These are phyloP conservation scores for Silurus asotus DNA, from an alignment of 2,113 vertebrate species.

Conservation along the genomic window DNA sequence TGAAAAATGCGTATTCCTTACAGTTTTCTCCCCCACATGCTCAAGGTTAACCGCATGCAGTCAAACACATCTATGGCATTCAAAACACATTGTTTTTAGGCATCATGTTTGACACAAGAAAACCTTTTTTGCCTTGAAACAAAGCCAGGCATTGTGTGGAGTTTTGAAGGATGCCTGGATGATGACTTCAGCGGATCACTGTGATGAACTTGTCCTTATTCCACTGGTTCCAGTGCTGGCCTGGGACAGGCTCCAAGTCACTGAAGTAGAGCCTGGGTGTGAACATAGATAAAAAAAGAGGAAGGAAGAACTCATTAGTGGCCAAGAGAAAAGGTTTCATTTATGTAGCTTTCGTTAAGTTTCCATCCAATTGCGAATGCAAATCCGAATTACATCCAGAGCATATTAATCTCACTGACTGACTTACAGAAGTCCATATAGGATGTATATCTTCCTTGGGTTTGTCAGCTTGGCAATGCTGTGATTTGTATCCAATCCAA, in stretches of 20 bases:
- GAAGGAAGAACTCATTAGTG: conserved; percentile 6
- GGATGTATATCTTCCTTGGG: background rate
- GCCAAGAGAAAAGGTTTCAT: background rate
- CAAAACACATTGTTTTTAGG: background rate
- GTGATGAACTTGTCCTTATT: conserved; percentile 73
- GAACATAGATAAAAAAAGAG: background rate
- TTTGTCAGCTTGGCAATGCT: too few relatives aligned
- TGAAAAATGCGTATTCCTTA: background rate
- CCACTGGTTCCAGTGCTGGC: conserved; percentile 65
- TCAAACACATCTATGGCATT: background rate
- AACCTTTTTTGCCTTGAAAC: conserved; percentile 66
- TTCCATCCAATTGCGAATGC: background rate
- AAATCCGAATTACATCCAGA: background rate
- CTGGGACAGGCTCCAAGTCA: conserved; percentile 65
- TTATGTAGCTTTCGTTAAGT: background rate
- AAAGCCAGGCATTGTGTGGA: conserved; percentile 64
- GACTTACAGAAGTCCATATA: too few relatives aligned
- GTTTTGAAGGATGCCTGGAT: conserved; percentile 66
- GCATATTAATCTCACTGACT: background rate
- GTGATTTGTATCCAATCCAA: too few relatives aligned
- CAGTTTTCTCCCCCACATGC: background rate
- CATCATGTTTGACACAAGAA: conserved; percentile 56
- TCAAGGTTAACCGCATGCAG: background rate
- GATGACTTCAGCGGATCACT: conserved; percentile 70
- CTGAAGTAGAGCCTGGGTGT: conserved; percentile 47